Evolutionary conservation across 2,888 invertebrate species (phyloP).

Genomic region (Agonopterix subpropinquella): DNA sequence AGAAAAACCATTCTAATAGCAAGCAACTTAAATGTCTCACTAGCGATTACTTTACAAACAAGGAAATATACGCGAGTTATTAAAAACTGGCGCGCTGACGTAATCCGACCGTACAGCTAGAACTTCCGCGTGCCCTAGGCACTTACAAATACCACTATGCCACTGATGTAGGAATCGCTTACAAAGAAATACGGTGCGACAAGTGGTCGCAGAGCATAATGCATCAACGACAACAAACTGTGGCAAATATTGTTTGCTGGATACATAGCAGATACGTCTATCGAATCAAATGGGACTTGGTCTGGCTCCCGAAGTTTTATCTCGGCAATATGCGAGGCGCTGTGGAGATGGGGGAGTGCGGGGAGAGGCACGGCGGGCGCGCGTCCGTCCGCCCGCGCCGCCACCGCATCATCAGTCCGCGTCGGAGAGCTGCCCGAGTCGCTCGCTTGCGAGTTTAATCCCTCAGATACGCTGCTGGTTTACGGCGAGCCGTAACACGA

Average conservation of each 20-base stretch:
- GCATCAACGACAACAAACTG: constrained; percentile 29
- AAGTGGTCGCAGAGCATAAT: constrained; percentile 26
- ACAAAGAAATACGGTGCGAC: constrained; percentile 17
- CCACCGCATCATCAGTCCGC: constrained; percentile 71
- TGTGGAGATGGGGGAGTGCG: constrained; percentile 27
- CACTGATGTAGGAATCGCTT: constrained; percentile 8
- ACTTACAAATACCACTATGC: constrained; percentile 8
- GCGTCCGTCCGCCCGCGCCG: constrained; percentile 68
- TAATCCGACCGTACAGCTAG: constrained; percentile 53
- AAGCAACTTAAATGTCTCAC: not conserved
- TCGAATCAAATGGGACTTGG: constrained; percentile 62
- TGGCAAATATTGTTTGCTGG: constrained; percentile 53
- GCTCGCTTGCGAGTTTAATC: constrained; percentile 66
- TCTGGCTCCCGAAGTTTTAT: constrained; percentile 69
- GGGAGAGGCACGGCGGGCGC: constrained; percentile 38
- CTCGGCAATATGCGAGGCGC: constrained; percentile 48
- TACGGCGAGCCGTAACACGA: constrained; percentile 75
- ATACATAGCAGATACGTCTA: constrained; percentile 46
- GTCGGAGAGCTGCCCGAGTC: constrained; percentile 68
- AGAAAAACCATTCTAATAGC: too few species aligned
- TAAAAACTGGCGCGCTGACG: constrained; percentile 71
- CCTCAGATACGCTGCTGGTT: constrained; percentile 76
- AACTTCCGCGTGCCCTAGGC: constrained; percentile 66
- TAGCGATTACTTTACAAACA: constrained; percentile 39
- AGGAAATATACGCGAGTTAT: constrained; percentile 69